Evolutionary conservation across 2,797 vertebrate species (phyloP), one percentile per base, ranked within the genome.

Genomic region (Benthosema pterotum): DNA sequence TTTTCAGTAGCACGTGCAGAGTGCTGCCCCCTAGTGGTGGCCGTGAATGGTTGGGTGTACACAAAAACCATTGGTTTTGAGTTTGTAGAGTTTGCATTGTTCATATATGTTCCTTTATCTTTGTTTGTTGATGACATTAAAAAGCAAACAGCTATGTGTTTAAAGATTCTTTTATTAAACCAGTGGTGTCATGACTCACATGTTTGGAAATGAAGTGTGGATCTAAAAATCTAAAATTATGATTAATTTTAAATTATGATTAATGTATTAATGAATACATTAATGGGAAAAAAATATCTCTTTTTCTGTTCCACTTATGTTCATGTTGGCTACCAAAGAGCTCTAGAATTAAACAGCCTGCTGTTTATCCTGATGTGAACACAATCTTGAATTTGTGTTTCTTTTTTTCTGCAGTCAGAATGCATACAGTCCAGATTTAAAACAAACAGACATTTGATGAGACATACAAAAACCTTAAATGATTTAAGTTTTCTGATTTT

Each of bases 271-370:
- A n/a, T n/a, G n/a, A n/a, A n/a, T 72, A 84, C 89, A 88, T 84
- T 88, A 91, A 38, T 38, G 43, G 43, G 83, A 66, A 74, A 81
- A 76, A 83, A 87, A 77, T 13, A 83, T 83, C 88, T 78, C 52
- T 71, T 57, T n/a, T 77, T 67, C 9, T 79, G 69, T 84, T 80
- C 82, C 76, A 80, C 84, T 88, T 91, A 85, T 83, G 88, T 90
- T 93, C 60, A 38, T 87, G 91, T 93, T 86, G 88, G 92, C 93
- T 91, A 97, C 97, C 96, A 98, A 98, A 99, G 96, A 98, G 84
- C 90, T 91, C 78, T 87, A 87, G 83, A 63, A 71, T 52, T 66
- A 60, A 89, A 84, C 28, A 91, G 86, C 88, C 88, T 89, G 78
- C 77, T 85, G 80, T 88, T 85, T 88, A 88, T 80, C 75, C 80